phyloP scores from a whole-genome alignment of 2,888 invertebrate genomes.

The Philereme vetulata region DNA sequence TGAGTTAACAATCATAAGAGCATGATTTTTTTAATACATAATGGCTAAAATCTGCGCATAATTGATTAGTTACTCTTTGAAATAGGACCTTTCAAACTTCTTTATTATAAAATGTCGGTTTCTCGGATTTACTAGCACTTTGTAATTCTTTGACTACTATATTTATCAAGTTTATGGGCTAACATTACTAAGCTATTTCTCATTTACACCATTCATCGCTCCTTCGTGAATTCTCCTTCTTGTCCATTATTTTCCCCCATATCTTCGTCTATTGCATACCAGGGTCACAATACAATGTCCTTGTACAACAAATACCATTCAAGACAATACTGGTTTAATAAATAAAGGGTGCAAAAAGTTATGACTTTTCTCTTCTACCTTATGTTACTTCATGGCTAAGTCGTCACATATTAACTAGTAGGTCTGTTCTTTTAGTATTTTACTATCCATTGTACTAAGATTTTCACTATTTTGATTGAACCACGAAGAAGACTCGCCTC shows the following conservation, averaged over 20 bases:
- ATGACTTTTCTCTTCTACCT: not conserved
- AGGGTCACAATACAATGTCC: not conserved
- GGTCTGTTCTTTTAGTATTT: not conserved
- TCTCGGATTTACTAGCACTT: too few relatives aligned
- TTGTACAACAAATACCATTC: not conserved
- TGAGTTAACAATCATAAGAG: too few relatives aligned
- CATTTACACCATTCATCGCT: not conserved
- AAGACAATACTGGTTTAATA: not conserved
- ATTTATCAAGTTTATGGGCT: not conserved
- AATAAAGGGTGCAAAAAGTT: not conserved
- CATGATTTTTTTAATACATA: too few relatives aligned
- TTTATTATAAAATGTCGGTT: too few relatives aligned
- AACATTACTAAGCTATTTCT: not conserved
- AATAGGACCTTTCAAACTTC: too few relatives aligned
- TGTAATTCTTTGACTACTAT: too few relatives aligned
- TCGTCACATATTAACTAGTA: not conserved
- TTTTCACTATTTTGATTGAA: not conserved
- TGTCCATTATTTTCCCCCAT: not conserved
- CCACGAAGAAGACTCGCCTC: constrained; percentile 7
- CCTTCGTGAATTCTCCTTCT: not conserved
- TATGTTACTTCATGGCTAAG: not conserved
- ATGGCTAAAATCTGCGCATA: too few relatives aligned
- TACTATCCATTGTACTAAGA: not conserved
- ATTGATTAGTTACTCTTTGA: too few relatives aligned
- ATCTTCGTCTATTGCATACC: not conserved